Conservation (phyloP, 2,113 vertebrate genomes). For the Equus quagga region DNA sequence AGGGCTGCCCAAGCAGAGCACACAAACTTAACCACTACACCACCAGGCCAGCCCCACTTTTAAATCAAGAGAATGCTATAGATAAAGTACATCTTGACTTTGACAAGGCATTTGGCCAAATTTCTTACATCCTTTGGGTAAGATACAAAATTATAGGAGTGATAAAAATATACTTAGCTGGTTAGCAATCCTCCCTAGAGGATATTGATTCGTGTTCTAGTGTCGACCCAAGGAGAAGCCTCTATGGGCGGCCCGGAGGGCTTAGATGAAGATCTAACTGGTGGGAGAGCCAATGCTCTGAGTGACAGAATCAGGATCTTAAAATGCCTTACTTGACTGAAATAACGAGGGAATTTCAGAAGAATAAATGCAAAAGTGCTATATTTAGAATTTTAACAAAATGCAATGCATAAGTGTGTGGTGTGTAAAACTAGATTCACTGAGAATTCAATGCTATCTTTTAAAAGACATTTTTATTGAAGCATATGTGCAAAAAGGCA, state of each 20-base stretch:
- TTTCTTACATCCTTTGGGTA: background rate
- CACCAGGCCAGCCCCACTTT: background rate
- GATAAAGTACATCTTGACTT: background rate
- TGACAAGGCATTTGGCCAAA: background rate
- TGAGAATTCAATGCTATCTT: background rate
- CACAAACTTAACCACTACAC: too few relatives aligned
- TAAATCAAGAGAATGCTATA: background rate
- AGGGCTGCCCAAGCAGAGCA: too few relatives aligned
- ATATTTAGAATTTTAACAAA: background rate
- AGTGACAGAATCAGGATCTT: background rate
- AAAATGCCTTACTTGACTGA: background rate
- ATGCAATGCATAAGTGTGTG: background rate
- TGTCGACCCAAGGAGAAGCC: background rate
- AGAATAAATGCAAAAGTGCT: background rate
- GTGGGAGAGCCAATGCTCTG: background rate
- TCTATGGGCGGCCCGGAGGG: background rate
- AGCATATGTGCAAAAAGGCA: background rate
- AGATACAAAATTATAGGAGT: background rate
- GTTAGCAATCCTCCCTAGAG: background rate
- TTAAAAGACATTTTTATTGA: background rate
- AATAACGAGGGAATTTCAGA: background rate
- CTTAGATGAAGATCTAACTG: background rate
- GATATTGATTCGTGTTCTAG: background rate
- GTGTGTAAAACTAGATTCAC: background rate
- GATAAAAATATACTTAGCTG: background rate